These are phyloP conservation scores for Pollimyrus isidori DNA, from an alignment of 2,113 vertebrate species.

Conservation along the genomic window DNA sequence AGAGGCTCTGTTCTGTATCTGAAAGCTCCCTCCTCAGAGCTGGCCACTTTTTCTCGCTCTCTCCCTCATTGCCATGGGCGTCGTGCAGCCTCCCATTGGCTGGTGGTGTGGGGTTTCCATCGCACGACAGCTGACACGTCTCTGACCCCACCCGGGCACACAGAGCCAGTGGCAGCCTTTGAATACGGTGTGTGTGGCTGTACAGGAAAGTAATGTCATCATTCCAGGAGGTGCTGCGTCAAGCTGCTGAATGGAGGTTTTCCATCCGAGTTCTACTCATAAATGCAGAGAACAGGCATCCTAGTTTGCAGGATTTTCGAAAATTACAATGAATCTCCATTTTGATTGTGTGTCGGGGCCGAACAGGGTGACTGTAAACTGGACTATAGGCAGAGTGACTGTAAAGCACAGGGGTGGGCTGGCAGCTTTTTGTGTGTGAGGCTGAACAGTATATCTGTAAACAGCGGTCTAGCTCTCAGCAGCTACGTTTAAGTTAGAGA, in stretches of 20 bases:
- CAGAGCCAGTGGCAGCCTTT: neutral
- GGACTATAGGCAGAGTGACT: neutral
- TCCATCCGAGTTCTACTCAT: neutral
- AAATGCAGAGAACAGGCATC: neutral
- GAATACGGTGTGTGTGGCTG: neutral
- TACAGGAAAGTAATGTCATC: neutral
- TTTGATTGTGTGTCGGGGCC: neutral
- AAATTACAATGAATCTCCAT: neutral
- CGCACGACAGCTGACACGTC: conserved; percentile 1
- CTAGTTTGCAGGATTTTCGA: neutral
- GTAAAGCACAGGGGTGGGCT: neutral
- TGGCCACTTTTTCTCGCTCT: neutral
- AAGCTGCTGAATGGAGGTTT: neutral
- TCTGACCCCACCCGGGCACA: conserved; percentile 7
- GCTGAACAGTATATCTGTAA: neutral
- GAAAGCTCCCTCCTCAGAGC: neutral
- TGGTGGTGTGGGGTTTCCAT: neutral
- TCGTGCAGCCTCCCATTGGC: neutral
- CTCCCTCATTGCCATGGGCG: neutral
- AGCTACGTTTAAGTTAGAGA: neutral
- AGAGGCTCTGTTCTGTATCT: neutral
- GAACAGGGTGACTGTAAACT: neutral
- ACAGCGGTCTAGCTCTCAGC: neutral
- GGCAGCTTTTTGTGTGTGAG: neutral
- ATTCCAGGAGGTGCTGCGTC: neutral